These are phyloP conservation scores for Bombus huntii DNA, from an alignment of 1,140 invertebrate species.

Conservation along the genomic window DNA sequence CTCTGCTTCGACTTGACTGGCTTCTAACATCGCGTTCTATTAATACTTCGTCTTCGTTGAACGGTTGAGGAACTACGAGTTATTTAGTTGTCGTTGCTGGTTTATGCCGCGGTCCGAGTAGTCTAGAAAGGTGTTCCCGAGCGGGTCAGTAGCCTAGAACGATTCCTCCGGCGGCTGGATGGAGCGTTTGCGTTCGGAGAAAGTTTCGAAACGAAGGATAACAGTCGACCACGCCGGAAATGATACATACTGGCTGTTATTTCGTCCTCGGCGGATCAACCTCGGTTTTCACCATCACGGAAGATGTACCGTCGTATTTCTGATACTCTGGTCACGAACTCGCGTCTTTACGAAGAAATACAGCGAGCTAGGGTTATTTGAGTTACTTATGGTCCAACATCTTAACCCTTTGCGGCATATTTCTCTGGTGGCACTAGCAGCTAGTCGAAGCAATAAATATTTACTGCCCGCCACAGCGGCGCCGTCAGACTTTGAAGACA, in stretches of 20 bases:
- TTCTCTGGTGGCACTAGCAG: too few relatives aligned
- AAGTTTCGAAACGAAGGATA: conserved; percentile 49
- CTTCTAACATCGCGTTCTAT: conserved; percentile 14
- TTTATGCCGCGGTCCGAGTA: not conserved
- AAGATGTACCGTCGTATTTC: too few relatives aligned
- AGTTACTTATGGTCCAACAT: too few relatives aligned
- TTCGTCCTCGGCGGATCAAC: not conserved
- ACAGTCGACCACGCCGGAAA: conserved; percentile 48
- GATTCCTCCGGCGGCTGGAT: not conserved
- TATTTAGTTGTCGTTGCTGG: not conserved
- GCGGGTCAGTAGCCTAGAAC: conserved; percentile 28
- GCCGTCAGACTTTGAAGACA: too few relatives aligned
- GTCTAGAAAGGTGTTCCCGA: not conserved
- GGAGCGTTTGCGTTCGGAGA: conserved; percentile 39
- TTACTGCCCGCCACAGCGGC: too few relatives aligned
- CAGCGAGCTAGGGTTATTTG: not conserved
- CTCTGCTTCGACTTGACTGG: not conserved
- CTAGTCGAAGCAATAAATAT: too few relatives aligned
- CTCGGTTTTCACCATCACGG: too few relatives aligned
- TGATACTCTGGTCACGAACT: too few relatives aligned
- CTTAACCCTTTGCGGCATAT: too few relatives aligned
- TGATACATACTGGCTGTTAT: not conserved
- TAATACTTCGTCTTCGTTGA: not conserved
- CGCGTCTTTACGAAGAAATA: not conserved
- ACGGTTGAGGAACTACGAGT: not conserved